Base-by-base conservation (phyloP, 2,113 vertebrate species). In the Thinocorus orbignyianus region DNA sequence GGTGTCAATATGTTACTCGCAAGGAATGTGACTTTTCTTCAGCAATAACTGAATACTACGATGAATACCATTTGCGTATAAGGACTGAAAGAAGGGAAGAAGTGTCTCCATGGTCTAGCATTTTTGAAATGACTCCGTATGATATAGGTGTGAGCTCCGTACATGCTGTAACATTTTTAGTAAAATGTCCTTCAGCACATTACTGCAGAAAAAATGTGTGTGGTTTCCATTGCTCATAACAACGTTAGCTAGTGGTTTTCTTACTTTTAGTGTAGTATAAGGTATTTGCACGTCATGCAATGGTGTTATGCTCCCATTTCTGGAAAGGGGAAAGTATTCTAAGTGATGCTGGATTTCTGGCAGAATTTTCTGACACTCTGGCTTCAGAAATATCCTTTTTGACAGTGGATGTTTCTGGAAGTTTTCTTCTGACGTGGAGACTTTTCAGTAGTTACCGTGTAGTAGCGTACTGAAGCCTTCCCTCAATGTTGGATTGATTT, bases 21-120 rank as follows among this genome's bases (percentile, higher is more conserved):
- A 93, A 15, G 0, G 9, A 65, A 33, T 98, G 98, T 62, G 54
- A 93, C 86, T 90, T 98, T 82, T 97, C 97, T 60, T 91, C 74
- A 8, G 83, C 60, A 25, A 7, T 95, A 25, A 17, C 52, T 1
- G 3, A 74, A 33, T 82, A 95, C 68, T 96, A 91, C 6, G 37
- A 83, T 3, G 0, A 2, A 1, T 33, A 97, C 26, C 44, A 25
- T 7, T 19, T 98, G 52, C 95, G 90, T 1, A 0, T 98, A 62
- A 91, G 97, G 95, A 94, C 97, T 5, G 80, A 72, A 73, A 54
- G 60, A 4, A 65, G 79, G 39, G 54, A 51, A 2, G 17, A 7
- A 11, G 51, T 73, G n/a, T 98, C 98, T 25, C 86, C 88, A 0
- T 98, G 98, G 97, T 80, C 52, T 46, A 13, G 12, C 8, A 0